Evolutionary conservation across 2,113 vertebrate species (phyloP).

Genomic region (Percina caprodes): DNA sequence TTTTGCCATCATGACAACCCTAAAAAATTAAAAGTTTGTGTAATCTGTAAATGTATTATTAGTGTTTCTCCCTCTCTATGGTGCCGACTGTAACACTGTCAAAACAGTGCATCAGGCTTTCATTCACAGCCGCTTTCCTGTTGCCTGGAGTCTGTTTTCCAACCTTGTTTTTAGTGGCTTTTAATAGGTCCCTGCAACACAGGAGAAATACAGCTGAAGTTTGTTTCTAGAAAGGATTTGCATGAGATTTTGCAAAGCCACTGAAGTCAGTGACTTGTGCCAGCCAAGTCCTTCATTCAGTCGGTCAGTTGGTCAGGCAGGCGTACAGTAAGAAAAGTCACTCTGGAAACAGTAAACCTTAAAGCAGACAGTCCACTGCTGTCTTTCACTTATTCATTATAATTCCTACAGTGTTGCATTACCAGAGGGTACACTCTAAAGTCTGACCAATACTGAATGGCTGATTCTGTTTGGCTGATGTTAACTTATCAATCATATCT

Average conservation of each 20-base stretch:
- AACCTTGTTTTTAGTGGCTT: conserved; percentile 8
- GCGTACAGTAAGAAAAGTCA: conserved; percentile 6
- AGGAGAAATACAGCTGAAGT: conserved; percentile 12
- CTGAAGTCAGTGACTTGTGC: neutral
- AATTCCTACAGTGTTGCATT: conserved; percentile 30
- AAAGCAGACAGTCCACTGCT: conserved; percentile 18
- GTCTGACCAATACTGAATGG: neutral
- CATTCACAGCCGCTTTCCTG: neutral
- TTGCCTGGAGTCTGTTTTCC: neutral
- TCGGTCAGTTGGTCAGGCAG: conserved; percentile 20
- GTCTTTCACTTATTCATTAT: conserved; percentile 59
- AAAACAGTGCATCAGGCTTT: conserved; percentile 9
- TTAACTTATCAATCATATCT: neutral
- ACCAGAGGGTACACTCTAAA: conserved; percentile 25
- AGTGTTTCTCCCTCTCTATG: neutral
- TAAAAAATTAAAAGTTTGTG: neutral
- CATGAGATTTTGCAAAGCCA: conserved; percentile 61
- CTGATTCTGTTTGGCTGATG: neutral
- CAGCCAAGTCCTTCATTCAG: neutral
- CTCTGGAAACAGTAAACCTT: conserved; percentile 48
- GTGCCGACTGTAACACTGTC: neutral
- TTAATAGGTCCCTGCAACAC: conserved; percentile 8
- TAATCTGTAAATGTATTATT: neutral
- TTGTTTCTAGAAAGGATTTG: conserved; percentile 49
- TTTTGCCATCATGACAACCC: neutral